Conservation (phyloP, 2,888 invertebrate species). For the Nomada hirtipes region DNA sequence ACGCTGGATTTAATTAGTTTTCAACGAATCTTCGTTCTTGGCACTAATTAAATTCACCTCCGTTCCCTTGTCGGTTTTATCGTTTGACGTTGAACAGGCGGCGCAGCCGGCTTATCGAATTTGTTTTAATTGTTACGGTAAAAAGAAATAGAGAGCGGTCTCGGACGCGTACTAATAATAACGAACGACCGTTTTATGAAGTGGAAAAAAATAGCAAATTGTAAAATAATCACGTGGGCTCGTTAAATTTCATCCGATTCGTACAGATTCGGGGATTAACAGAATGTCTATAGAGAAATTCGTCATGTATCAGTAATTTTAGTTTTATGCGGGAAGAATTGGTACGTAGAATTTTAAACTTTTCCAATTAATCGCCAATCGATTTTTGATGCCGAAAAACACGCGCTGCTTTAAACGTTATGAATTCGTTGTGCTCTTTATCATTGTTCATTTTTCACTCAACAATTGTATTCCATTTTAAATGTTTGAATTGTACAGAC, state of each 20-base stretch:
- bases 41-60: conserved; percentile 27
- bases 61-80: background rate
- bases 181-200: conserved; percentile 2
- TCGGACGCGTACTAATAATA: background rate
- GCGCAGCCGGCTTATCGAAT: background rate
- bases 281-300: no score
- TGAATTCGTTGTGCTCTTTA: no score
- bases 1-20: conserved; percentile 34
- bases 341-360: no score
- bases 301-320: no score
- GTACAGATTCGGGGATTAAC: background rate
- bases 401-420: no score
- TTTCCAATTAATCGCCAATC: no score
- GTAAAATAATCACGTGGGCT: background rate
- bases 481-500: no score
- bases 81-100: background rate
- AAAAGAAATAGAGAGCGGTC: background rate
- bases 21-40: conserved; percentile 15
- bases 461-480: no score
- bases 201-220: background rate
- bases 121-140: conserved; percentile 27
- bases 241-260: background rate
- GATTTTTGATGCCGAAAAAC: no score
- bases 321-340: no score
- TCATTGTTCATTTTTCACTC: no score